phyloP scores from a whole-genome alignment of 2,113 vertebrate genomes.

The Dromaius novaehollandiae region DNA sequence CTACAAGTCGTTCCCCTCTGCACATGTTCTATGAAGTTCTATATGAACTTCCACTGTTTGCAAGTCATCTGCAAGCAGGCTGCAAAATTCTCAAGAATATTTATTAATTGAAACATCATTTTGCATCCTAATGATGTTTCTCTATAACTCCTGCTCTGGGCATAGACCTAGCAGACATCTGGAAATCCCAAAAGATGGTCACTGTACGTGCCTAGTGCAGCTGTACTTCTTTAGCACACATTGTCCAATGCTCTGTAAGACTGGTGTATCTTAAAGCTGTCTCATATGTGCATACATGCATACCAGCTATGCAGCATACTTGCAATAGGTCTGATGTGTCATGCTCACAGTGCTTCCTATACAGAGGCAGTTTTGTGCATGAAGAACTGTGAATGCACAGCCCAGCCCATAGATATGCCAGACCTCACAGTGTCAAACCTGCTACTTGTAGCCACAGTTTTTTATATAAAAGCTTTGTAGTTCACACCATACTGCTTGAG shows the following conservation, averaged over 20 bases:
- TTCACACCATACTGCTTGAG: background rate
- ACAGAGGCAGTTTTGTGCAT: background rate
- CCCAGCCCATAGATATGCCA: background rate
- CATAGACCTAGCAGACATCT: background rate
- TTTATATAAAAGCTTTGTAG: background rate
- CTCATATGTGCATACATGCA: rapidly evolving
- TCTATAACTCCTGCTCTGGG: background rate
- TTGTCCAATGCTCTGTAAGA: background rate
- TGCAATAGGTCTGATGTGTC: background rate
- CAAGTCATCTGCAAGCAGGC: background rate
- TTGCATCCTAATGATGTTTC: background rate
- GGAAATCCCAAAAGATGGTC: background rate
- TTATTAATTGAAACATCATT: background rate
- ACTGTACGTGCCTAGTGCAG: rapidly evolving
- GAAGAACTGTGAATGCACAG: background rate
- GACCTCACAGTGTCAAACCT: background rate
- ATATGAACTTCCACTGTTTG: background rate
- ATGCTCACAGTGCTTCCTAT: rapidly evolving
- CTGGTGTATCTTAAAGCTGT: background rate
- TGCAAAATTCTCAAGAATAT: background rate
- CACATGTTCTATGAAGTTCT: background rate
- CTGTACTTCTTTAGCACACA: background rate
- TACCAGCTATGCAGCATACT: background rate
- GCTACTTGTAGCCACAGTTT: background rate
- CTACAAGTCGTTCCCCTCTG: background rate